phyloP scores from a whole-genome alignment of 2,888 invertebrate species.

The Deroplatys truncata region DNA sequence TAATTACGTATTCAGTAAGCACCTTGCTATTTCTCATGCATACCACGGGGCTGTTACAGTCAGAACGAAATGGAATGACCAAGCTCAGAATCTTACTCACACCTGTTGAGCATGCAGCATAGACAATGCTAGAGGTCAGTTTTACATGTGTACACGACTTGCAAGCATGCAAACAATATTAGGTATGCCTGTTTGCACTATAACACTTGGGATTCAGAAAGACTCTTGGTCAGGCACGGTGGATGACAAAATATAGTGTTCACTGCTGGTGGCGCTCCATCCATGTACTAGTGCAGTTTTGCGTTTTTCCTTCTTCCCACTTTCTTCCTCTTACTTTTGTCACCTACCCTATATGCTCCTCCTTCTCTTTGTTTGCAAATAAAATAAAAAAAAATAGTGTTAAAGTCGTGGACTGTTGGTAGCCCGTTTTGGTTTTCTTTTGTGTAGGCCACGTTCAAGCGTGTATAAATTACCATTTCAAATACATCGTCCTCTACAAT shows the following conservation, averaged over 20 bases:
- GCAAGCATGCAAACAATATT: neutral
- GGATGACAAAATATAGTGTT: slow-evolving; percentile 17
- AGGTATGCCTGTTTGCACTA: neutral
- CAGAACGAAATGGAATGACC: neutral
- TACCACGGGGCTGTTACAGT: neutral
- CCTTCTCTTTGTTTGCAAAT: slow-evolving; percentile 22
- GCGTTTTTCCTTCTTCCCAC: neutral
- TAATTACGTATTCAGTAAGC: neutral
- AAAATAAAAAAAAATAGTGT: neutral
- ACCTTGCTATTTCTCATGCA: neutral
- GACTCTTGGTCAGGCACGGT: neutral
- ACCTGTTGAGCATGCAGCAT: slow-evolving; percentile 1
- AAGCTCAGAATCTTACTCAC: neutral
- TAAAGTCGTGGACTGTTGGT: neutral
- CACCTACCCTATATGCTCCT: neutral
- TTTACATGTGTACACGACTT: neutral
- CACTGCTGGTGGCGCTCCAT: slow-evolving; percentile 15
- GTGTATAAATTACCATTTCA: slow-evolving; percentile 18
- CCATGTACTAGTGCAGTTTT: slow-evolving; percentile 4
- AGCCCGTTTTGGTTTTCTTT: neutral
- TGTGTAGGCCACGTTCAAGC: neutral
- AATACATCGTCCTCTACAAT: neutral
- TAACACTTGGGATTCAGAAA: neutral
- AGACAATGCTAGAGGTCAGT: neutral
- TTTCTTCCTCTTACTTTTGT: neutral